Base-by-base conservation (phyloP, 2,113 vertebrate genomes). In the Aphyosemion australe region DNA sequence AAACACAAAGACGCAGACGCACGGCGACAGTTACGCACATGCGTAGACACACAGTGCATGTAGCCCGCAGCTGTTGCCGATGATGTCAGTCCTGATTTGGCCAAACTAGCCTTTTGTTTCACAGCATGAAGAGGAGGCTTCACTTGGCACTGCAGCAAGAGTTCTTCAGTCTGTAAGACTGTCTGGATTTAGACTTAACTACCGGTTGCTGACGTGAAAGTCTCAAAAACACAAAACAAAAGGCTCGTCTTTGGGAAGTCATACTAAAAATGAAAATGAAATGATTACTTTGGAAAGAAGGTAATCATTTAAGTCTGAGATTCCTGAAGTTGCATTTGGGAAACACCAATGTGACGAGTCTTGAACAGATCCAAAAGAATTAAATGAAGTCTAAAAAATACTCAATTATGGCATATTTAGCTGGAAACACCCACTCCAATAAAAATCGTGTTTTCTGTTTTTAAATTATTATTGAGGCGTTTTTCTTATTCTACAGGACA, bases 1-100 rank as follows among this genome's bases (percentile, higher is more conserved):
- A 18, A 59, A 15, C 69, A 69, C 78, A 69, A 61, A 74, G 55
- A 74, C 72, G 19, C 37, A 74, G 50, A 81, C 78, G 80, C 61
- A 18, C 75, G 55, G 42, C 32, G 51, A 69, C 72, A 15, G 14
- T 19, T 45, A 72, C 57, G 72, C 66, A 37, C 45, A 52, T 20
- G 65, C 69, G n/a, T 31, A 51, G 26, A 82, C 83, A 67, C 84
- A 68, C 74, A 65, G 67, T 64, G 61, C 84, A 75, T 70, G 83
- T 80, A 76, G 91, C 88, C 87, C 39, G 82, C 91, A 93, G 90
- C 92, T 91, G 91, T 84, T 88, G 83, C 85, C 84, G 85, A 84
- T 89, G 91, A 91, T 91, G 90, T 90, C 88, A 90, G 86, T 83
- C 79, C 79, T 78, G 83, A 87, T 88, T 88, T 84, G 78, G 79